A percentile compares a stretch with the other conserved stretches of the same genome.
These are phyloP conservation scores for Ctenopoma multispine DNA, from an alignment of 2,797 vertebrate species.

Conservation along the genomic window DNA sequence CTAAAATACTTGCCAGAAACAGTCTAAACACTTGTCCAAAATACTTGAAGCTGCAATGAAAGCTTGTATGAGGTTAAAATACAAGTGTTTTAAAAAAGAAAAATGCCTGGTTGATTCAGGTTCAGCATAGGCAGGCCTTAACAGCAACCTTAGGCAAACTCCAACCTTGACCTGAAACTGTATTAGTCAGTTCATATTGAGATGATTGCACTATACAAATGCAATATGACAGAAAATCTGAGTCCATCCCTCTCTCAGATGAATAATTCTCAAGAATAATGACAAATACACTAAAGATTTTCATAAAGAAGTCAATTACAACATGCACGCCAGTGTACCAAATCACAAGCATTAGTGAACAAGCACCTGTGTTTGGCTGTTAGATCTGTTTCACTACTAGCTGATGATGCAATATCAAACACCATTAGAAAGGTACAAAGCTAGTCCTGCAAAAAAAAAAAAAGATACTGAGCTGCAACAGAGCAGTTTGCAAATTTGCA, in stretches of 20 bases:
- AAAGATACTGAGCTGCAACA: slow-evolving; percentile 4
- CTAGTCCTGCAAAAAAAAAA: neutral
- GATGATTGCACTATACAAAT: neutral
- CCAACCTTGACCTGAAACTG: slow-evolving; percentile 12
- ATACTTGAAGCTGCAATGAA: neutral
- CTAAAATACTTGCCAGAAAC: slow-evolving; percentile 2
- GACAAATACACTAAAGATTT: neutral
- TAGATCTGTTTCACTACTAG: neutral
- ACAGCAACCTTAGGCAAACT: neutral
- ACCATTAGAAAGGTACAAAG: neutral
- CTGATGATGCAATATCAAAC: neutral
- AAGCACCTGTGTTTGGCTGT: neutral
- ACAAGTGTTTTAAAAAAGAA: neutral
- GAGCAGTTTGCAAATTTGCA: neutral
- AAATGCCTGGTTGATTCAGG: neutral
- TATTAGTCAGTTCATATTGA: slow-evolving; percentile 5
- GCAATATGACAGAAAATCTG: slow-evolving; percentile 6
- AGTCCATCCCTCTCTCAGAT: neutral
- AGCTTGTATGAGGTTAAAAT: neutral
- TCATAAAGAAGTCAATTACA: neutral
- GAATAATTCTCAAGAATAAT: neutral
- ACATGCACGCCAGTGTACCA: neutral
- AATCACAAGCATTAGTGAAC: slow-evolving; percentile 5
- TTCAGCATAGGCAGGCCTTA: neutral
- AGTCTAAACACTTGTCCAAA: neutral